Base-by-base conservation (phyloP, 2,888 invertebrate genomes). In the Odontocerum albicorne region DNA sequence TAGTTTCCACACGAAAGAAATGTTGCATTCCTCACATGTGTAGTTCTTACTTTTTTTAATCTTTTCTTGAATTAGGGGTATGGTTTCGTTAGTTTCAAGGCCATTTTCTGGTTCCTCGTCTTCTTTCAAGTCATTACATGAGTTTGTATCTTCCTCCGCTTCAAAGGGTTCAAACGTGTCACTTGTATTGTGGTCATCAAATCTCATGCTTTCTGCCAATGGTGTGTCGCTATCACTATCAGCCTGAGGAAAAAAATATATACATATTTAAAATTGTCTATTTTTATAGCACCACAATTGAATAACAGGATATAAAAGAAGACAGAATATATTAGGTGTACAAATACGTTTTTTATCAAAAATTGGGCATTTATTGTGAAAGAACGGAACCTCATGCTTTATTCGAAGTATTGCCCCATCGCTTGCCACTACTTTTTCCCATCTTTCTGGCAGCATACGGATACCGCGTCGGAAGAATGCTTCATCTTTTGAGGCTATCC, bases 201-300 rank as follows among this genome's bases (percentile, higher is more conserved):
- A 33, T 36, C 40, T 55, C 3, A 46, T 36, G 12, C 53, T 53
- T 16, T 49, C 54, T n/a, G 39, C 39, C 45, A 59, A 31, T 32
- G 55, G 50, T 12, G 50, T 55, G 40, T 55, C 50, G 33, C 55
- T 55, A 39, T 55, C 55, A 40, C 50, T 51, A 20, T 36, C 43
- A 15, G 47, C 33, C 53, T 53, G 20, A 39, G 27, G 47, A 19
- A 15, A 17, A 16, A 44, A 12, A 43, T 4, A 19, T 17, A 8
- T 13, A 7, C 4, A 19, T 15, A 33, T n/a, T n/a, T n/a, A n/a
- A n/a, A n/a, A n/a, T n/a, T n/a, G n/a, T n/a, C n/a, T n/a, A n/a
- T n/a, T n/a, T n/a, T n/a, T n/a, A n/a, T n/a, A n/a, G n/a, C n/a
- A n/a, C n/a, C n/a, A n/a, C n/a, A n/a, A n/a, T n/a, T n/a, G n/a